Percentiles rank a stretch among this genome's conserved stretches.
phyloP scores from a whole-genome alignment of 2,888 invertebrate genomes.

The Cryptus armator region DNA sequence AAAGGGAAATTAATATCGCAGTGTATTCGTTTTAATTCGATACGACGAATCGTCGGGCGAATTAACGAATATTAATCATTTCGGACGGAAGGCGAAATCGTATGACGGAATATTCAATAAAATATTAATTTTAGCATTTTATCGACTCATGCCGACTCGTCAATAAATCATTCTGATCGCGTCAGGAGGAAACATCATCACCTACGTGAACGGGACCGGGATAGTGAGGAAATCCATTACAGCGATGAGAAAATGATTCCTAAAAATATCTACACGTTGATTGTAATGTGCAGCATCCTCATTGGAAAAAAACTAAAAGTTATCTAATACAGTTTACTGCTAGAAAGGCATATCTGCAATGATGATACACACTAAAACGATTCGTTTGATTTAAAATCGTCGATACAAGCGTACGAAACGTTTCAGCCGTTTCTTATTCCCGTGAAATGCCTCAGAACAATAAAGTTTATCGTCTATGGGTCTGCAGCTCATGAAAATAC shows the following conservation, averaged over 20 bases:
- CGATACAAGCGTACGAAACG: background rate
- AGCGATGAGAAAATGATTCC: background rate
- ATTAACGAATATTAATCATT: conserved; percentile 5
- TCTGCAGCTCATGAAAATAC: no score
- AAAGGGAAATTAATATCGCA: background rate
- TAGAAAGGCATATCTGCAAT: background rate
- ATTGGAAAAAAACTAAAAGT: background rate
- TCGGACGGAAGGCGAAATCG: no score
- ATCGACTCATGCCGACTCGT: background rate
- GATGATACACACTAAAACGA: background rate
- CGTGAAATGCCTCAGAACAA: background rate
- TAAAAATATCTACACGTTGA: background rate
- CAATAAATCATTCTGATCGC: background rate
- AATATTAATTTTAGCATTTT: background rate
- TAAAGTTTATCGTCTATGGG: no score
- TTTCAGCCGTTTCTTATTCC: background rate
- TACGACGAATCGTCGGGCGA: background rate
- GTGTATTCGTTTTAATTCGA: background rate
- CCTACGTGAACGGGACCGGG: background rate
- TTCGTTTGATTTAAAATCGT: background rate
- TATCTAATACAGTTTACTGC: background rate
- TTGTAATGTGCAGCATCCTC: background rate
- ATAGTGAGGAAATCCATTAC: background rate
- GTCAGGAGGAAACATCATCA: background rate
- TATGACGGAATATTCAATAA: background rate